Evolutionary conservation across 1,140 invertebrate genomes (phyloP).

Genomic region (Drosophila varians): DNA sequence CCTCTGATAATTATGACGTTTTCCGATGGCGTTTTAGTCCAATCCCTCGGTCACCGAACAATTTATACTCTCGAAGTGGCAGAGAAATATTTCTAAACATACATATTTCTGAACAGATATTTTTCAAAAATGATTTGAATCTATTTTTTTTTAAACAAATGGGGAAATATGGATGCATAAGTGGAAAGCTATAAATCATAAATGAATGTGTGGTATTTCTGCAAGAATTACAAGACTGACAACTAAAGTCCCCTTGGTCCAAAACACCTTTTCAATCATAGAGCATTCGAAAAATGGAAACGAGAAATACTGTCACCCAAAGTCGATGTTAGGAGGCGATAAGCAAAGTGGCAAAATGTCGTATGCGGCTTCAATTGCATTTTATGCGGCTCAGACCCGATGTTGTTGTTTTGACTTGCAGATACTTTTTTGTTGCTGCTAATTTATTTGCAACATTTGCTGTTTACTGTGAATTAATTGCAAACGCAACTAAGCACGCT

Average conservation of each 20-base stretch:
- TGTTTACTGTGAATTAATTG: slow-evolving; percentile 82
- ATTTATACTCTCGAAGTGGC: neutral
- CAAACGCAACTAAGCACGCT: slow-evolving; percentile 75
- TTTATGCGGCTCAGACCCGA: slow-evolving; percentile 57
- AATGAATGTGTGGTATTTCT: neutral
- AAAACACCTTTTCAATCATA: neutral
- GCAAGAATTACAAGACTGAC: neutral
- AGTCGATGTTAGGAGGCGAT: slow-evolving; percentile 51
- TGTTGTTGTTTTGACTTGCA: slow-evolving; percentile 44
- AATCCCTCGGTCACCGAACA: slow-evolving; percentile 16
- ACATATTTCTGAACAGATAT: too few species aligned
- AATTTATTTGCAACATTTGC: slow-evolving; percentile 82
- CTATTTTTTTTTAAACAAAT: neutral
- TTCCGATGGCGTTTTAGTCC: slow-evolving; percentile 29
- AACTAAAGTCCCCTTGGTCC: neutral
- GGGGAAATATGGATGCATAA: neutral
- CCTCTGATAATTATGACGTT: slow-evolving; percentile 78
- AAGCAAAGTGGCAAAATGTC: slow-evolving; percentile 61
- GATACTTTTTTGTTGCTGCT: slow-evolving; percentile 52
- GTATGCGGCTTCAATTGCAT: slow-evolving; percentile 73
- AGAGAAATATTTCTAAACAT: neutral
- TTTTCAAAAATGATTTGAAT: neutral
- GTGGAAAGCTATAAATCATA: neutral
- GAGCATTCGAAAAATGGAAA: slow-evolving; percentile 35
- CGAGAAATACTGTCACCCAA: slow-evolving; percentile 38